Base-by-base conservation (phyloP, 2,888 invertebrate genomes). In the Sarcophaga variegata region DNA sequence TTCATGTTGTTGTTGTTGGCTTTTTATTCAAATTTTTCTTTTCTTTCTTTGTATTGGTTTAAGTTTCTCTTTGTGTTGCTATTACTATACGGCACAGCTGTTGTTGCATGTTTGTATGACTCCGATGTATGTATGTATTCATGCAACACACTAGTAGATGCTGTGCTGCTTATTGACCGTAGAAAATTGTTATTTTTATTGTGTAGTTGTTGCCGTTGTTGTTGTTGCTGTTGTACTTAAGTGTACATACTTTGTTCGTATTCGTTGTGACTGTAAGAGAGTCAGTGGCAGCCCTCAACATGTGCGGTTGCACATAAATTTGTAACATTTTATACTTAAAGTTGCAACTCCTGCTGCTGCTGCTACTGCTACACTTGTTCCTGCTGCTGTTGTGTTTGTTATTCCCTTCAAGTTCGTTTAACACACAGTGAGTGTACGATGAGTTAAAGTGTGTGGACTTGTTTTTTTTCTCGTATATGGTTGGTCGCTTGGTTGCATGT, bases 281-380 rank as follows among this genome's bases (percentile, higher is more conserved):
- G 72, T 74, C 78, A 76, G 66, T 76, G 84, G 70, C 75, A 76
- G 47, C 66, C 79, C 75, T 47, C 86, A 82, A 80, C 86, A 88
- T 86, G 84, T 86, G 86, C 70, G 84, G 84, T 79, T 72, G 17
- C 79, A 80, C 81, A 86, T 88, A 86, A 86, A 88, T 88, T 88
- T 81, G 70, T 81, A 78, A 80, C 75, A 83, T 84, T 81, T 87
- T 75, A 86, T 78, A 77, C 59, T 75, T 78, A 71, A 70, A 74
- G 69, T 67, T 76, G 77, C 37, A 37, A 37, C 37, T 37, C 37
- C 25, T 66, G 64, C 54, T 77, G 17, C 59, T n/a, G 8, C 17
- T 59, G 2, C 59, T n/a, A 59, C 6, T n/a, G 14, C 14, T 17
- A 59, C 17, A 59, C 6, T 59, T 59, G 37, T 2, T 37, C 8